Evolutionary conservation across 2,797 vertebrate species (phyloP).

Genomic region (Echeneis naucrates): DNA sequence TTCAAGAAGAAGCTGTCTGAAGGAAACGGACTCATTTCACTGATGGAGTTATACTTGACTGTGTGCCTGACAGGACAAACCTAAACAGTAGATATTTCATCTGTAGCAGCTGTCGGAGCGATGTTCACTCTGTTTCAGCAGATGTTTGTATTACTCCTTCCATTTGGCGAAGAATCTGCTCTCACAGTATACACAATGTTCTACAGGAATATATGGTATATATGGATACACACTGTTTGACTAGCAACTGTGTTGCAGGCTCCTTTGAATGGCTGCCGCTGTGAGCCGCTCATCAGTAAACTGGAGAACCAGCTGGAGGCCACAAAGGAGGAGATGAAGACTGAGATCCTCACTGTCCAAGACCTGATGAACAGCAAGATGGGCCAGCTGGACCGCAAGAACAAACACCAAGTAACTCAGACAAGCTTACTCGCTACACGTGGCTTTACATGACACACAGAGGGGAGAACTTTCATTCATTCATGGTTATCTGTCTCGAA

Average conservation of each 20-base stretch:
- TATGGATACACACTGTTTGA: not conserved
- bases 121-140: not conserved
- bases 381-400: constrained; percentile 93
- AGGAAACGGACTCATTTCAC: too few species aligned
- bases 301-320: constrained; percentile 97
- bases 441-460: not conserved
- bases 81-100: not conserved
- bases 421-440: not conserved
- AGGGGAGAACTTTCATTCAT: not conserved
- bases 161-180: too few species aligned
- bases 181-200: too few species aligned
- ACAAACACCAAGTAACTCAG: constrained; percentile 89
- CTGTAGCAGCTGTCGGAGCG: not conserved
- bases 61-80: not conserved
- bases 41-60: not conserved
- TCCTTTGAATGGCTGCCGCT: constrained; percentile 95
- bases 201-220: not conserved
- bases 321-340: constrained; percentile 95
- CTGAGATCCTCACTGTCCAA: constrained; percentile 92
- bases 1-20: too few species aligned
- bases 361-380: constrained; percentile 94
- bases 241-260: constrained; percentile 80
- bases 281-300: constrained; percentile 95
- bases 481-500: too few species aligned
- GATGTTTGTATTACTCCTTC: too few species aligned